Evolutionary conservation across 2,888 invertebrate species (phyloP).

Genomic region (Blastobasis adustella): DNA sequence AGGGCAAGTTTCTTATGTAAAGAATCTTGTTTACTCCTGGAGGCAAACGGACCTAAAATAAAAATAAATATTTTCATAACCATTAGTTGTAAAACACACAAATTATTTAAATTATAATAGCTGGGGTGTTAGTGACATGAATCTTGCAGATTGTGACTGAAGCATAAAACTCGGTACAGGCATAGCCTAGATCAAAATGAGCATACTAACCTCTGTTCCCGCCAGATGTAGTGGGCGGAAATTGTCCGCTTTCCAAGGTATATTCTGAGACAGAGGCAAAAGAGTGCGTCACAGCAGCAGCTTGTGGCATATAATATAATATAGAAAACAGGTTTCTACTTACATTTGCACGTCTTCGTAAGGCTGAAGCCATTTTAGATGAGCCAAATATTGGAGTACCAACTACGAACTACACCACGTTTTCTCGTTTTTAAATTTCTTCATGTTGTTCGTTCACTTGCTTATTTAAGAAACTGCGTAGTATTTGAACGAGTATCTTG

Average conservation of each 20-base stretch:
- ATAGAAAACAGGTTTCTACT: slow-evolving; percentile 36
- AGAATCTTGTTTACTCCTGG: slow-evolving; percentile 99
- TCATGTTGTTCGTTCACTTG: no score
- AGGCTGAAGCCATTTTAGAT: slow-evolving; percentile 77
- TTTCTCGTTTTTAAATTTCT: no score
- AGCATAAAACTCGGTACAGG: not conserved
- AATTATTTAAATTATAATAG: not conserved
- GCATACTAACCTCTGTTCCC: no score
- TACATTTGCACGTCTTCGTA: slow-evolving; percentile 85
- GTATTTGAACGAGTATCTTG: no score
- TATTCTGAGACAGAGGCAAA: slow-evolving; percentile 3
- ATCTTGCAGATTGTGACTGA: not conserved
- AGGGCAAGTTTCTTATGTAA: slow-evolving; percentile 97
- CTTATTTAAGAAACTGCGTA: no score
- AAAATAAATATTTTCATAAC: not conserved
- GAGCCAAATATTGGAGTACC: no score
- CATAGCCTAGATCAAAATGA: not conserved
- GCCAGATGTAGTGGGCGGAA: not conserved
- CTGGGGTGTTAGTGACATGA: not conserved
- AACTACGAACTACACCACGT: no score
- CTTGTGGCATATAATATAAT: slow-evolving; percentile 43
- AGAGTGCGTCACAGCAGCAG: slow-evolving; percentile 74
- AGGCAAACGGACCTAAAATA: slow-evolving; percentile 92
- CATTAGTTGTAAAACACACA: not conserved
- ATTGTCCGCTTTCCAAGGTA: not conserved